Conservation (phyloP, 2,797 vertebrate genomes). For the Muscicapa striata region DNA sequence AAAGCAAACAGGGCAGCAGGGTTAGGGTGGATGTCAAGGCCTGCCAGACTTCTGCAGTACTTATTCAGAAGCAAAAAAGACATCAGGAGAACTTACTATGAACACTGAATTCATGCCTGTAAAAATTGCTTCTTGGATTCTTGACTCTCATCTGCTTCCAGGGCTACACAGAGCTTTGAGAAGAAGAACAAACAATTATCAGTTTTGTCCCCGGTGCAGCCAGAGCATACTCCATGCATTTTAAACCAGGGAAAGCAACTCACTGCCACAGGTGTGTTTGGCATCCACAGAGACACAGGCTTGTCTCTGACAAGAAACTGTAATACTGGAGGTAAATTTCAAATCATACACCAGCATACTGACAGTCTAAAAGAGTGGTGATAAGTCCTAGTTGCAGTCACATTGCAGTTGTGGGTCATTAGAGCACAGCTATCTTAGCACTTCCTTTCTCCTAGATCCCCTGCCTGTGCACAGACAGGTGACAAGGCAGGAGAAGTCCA, state of each 20-base stretch:
- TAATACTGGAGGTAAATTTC: background rate
- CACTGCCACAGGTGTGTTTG: background rate
- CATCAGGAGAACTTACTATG: background rate
- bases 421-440: background rate
- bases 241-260: background rate
- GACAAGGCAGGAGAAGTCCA: background rate
- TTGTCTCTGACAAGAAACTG: background rate
- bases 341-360: background rate
- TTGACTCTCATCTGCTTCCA: background rate
- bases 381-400: background rate
- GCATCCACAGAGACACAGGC: background rate
- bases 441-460: background rate
- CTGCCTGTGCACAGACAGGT: background rate
- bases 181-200: background rate
- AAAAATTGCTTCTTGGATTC: background rate
- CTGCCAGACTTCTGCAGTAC: background rate
- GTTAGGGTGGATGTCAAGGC: background rate
- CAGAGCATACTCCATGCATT: background rate
- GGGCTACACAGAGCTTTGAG: background rate
- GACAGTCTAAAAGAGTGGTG: background rate
- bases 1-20: background rate
- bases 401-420: background rate
- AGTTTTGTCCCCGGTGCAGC: background rate
- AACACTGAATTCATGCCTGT: background rate
- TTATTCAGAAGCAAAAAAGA: background rate